Base-by-base conservation (phyloP, 2,888 invertebrate genomes). In the Chymomyza fuscimana region DNA sequence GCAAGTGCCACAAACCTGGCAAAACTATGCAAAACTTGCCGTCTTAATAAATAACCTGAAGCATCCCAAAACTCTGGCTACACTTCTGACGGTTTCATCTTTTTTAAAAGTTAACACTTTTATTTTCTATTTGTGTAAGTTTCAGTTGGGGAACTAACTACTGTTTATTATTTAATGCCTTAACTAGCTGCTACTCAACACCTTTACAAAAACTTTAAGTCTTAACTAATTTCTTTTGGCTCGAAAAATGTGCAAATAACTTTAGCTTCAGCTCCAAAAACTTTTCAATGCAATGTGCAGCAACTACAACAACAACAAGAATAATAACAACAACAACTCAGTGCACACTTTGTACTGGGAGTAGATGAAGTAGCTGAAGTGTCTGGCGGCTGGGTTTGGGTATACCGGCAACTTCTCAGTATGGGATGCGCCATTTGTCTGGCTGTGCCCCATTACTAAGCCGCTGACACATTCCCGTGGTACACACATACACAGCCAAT, bases 381-480 rank as follows among this genome's bases (percentile, higher is more conserved):
- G 40, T 46, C 40, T 46, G 40, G 12, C 3, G 1, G 7, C 32
- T 40, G 40, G 10, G 40, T 9, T 10, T 10, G 2, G 9, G 10
- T 40, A 19, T 19, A 19, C 19, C 19, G 10, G 40, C 12, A 46
- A 32, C 32, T 32, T 32, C 2, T 4, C 7, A 7, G 32, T 32
- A 7, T 32, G 32, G 40, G 10, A 4, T 46, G 12, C 15, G 61
- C 74, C 73, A 81, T 80, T 80, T 80, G 77, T 81, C 77, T 78
- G 10, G 60, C 58, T 25, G 58, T 58, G 19, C 25, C 22, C 25
- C 58, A 65, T 58, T 65, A 22, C 40, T 56, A 77, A 79, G 73
- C 63, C 72, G 70, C 79, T 77, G 82, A 81, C 84, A 79, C 82
- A 84, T 84, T 81, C 84, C 77, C 72, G 77, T 75, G 82, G 79